These are phyloP conservation scores for Capromys pilorides DNA, from an alignment of 2,797 vertebrate genomes.

Conservation along the genomic window DNA sequence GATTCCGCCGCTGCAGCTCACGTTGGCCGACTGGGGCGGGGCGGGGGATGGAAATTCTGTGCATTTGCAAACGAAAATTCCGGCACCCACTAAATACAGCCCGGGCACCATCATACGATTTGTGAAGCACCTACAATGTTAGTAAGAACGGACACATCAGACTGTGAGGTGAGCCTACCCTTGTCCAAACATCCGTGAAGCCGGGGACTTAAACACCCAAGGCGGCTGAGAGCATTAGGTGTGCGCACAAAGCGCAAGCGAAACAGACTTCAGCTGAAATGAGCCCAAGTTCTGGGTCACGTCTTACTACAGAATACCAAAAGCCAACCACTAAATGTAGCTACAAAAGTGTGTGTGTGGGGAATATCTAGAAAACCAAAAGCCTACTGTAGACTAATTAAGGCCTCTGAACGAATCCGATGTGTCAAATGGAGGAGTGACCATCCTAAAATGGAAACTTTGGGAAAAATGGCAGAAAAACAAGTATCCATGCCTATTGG, in stretches of 20 bases:
- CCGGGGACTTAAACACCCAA: slow-evolving; percentile 85
- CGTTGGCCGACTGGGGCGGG: slow-evolving; percentile 40
- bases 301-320: slow-evolving; percentile 51
- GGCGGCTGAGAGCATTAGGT: slow-evolving; percentile 86
- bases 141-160: slow-evolving; percentile 79
- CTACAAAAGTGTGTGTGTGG: slow-evolving; percentile 58
- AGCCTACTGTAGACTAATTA: slow-evolving; percentile 49
- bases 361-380: slow-evolving; percentile 53
- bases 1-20: slow-evolving; percentile 30
- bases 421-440: slow-evolving; percentile 9
- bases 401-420: slow-evolving; percentile 67
- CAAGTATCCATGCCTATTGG: slow-evolving; percentile 29
- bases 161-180: slow-evolving; percentile 82
- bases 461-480: not conserved
- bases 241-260: slow-evolving; percentile 77
- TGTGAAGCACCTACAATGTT: slow-evolving; percentile 82
- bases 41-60: slow-evolving; percentile 44
- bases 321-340: slow-evolving; percentile 64
- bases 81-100: slow-evolving; percentile 69
- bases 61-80: slow-evolving; percentile 56
- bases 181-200: slow-evolving; percentile 81
- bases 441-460: not conserved
- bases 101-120: slow-evolving; percentile 65
- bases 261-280: slow-evolving; percentile 76
- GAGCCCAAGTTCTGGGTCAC: slow-evolving; percentile 31